phyloP scores from a whole-genome alignment of 2,888 invertebrate species.

The Bombyx huttoni region DNA sequence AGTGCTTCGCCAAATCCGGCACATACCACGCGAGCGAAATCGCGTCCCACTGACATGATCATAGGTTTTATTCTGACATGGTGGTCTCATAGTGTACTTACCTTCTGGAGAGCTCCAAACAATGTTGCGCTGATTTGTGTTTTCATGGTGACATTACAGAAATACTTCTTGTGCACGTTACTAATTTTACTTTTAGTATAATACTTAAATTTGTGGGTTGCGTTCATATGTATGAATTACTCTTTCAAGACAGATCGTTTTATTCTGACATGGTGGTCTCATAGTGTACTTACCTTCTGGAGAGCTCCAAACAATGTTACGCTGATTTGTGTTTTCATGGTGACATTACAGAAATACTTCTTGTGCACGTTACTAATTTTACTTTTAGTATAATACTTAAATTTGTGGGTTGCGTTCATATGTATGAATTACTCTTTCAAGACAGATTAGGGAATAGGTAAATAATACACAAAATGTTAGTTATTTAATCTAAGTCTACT shows the following conservation, averaged over 20 bases:
- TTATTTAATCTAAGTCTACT: too few relatives aligned
- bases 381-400: constrained; percentile 39
- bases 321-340: constrained; percentile 65
- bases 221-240: too few relatives aligned
- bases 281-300: constrained; percentile 55
- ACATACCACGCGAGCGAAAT: too few relatives aligned
- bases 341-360: constrained; percentile 51
- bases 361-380: constrained; percentile 48
- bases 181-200: constrained; percentile 52
- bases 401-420: too few relatives aligned
- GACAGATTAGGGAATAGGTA: too few relatives aligned
- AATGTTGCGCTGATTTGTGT: constrained; percentile 66
- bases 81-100: constrained; percentile 52
- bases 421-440: too few relatives aligned
- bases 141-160: constrained; percentile 57
- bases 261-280: constrained; percentile 32
- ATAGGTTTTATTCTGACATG: constrained; percentile 11
- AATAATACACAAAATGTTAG: too few relatives aligned
- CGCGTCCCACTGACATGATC: not conserved
- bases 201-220: constrained; percentile 6
- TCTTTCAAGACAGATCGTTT: not conserved
- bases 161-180: constrained; percentile 45
- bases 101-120: constrained; percentile 60
- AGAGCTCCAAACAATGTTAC: constrained; percentile 61
- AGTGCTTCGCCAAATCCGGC: too few relatives aligned